Percentiles rank a stretch among this genome's conserved stretches.
Conservation (phyloP, 2,797 vertebrate species). For the Lycodopsis pacificus region DNA sequence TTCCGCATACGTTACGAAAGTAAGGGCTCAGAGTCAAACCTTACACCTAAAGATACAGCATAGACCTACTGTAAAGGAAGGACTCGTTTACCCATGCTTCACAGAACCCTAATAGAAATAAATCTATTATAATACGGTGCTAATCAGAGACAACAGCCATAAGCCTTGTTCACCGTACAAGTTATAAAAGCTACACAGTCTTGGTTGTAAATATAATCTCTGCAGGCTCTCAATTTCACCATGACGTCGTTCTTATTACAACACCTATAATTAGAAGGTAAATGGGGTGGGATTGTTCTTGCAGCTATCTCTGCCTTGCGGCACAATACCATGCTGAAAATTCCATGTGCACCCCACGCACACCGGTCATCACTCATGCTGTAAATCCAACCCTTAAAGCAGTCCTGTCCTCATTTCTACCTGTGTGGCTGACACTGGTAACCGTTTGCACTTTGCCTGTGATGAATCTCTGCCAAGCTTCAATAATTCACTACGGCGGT, state of each 20-base stretch:
- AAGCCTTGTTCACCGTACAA: neutral
- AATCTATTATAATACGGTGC: neutral
- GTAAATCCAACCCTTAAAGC: slow-evolving; percentile 22
- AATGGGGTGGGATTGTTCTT: slow-evolving; percentile 38
- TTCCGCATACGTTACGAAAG: slow-evolving; percentile 98
- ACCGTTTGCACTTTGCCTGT: slow-evolving; percentile 53
- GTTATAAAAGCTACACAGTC: slow-evolving; percentile 8
- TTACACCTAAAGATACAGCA: neutral
- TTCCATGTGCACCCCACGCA: slow-evolving; percentile 2
- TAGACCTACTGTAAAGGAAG: neutral
- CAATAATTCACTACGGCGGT: slow-evolving; percentile 62
- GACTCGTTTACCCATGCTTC: neutral
- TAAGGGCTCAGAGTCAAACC: slow-evolving; percentile 76
- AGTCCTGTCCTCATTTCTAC: slow-evolving; percentile 14
- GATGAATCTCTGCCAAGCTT: slow-evolving; percentile 62
- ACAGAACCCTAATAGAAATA: neutral
- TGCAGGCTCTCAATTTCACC: slow-evolving; percentile 30
- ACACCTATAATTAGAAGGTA: slow-evolving; percentile 41
- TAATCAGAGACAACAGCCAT: neutral
- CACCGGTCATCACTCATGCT: neutral
- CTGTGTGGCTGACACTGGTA: slow-evolving; percentile 29
- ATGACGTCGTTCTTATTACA: slow-evolving; percentile 34
- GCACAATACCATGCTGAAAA: neutral
- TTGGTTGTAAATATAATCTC: slow-evolving; percentile 24
- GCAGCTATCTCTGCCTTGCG: slow-evolving; percentile 32